Conservation (phyloP, 2,888 invertebrate genomes). For the Ametastegia equiseti region DNA sequence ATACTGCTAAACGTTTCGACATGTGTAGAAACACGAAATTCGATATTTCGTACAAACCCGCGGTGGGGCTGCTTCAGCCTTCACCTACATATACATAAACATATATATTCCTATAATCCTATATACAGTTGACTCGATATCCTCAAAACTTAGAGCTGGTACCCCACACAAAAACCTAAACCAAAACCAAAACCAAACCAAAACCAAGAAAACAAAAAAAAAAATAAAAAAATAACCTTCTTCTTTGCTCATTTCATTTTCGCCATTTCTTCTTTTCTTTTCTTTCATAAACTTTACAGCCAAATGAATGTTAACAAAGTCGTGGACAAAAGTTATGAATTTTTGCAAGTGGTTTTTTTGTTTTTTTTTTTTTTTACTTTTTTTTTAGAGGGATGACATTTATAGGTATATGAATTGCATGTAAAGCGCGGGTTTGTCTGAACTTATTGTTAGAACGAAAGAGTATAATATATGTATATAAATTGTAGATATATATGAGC, state of each 20-base stretch:
- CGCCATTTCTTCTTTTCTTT: neutral
- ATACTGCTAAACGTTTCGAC: slow-evolving; percentile 64
- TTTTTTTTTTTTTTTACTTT: neutral
- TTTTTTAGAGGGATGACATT: neutral
- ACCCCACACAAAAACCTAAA: too few relatives aligned
- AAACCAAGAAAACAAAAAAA: neutral
- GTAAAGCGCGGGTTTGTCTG: too few relatives aligned
- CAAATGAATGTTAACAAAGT: neutral
- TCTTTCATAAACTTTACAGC: neutral
- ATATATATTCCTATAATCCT: neutral
- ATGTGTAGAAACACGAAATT: slow-evolving; percentile 72
- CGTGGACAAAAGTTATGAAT: neutral
- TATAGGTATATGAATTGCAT: neutral
- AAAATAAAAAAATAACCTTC: neutral
- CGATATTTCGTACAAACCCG: slow-evolving; percentile 63
- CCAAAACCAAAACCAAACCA: neutral
- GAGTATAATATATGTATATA: neutral
- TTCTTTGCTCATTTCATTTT: neutral
- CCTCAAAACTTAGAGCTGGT: neutral
- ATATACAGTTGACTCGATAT: neutral
- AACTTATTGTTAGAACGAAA: neutral
- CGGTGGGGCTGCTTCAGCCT: neutral
- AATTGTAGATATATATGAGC: neutral
- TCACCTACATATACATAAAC: neutral
- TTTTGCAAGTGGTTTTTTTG: neutral